These are phyloP conservation scores for Pantala flavescens DNA, from an alignment of 1,140 invertebrate genomes.

Conservation along the genomic window DNA sequence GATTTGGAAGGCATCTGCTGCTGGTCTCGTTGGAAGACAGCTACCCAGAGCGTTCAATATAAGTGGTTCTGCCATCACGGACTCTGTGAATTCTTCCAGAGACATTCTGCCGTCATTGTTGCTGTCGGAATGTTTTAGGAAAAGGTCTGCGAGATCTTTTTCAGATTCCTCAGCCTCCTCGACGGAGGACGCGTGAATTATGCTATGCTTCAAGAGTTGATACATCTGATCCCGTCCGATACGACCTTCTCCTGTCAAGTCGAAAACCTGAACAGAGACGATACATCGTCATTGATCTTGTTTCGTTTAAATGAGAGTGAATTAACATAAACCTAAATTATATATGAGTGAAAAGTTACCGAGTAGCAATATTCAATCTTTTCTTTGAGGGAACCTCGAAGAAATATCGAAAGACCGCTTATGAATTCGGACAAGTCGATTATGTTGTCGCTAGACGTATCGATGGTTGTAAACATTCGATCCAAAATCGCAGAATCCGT, in stretches of 20 bases:
- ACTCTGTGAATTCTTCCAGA: constrained; percentile 56
- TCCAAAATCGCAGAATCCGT: not conserved
- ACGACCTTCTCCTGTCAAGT: constrained; percentile 51
- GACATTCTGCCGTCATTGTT: constrained; percentile 79
- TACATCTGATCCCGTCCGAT: constrained; percentile 62
- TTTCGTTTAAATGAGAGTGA: not conserved
- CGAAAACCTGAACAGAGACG: constrained; percentile 41
- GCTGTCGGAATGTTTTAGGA: constrained; percentile 67
- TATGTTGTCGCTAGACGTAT: not conserved
- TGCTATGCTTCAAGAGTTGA: constrained; percentile 55
- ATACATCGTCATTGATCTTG: not conserved
- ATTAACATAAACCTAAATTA: too few species aligned
- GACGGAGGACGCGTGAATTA: constrained; percentile 40
- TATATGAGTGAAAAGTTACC: not conserved
- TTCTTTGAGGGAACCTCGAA: constrained; percentile 59
- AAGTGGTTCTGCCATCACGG: constrained; percentile 64
- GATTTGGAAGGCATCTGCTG: constrained; percentile 52
- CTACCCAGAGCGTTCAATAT: constrained; percentile 81
- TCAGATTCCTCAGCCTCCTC: constrained; percentile 89
- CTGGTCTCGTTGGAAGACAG: constrained; percentile 64
- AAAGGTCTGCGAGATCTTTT: constrained; percentile 76
- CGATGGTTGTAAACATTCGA: not conserved
- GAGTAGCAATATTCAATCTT: constrained; percentile 59
- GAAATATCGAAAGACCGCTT: constrained; percentile 60
- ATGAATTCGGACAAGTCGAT: not conserved